These are phyloP conservation scores for Holothuria glaberrima DNA, from an alignment of 35 echinoderm and acorn worm species.

Conservation along the genomic window DNA sequence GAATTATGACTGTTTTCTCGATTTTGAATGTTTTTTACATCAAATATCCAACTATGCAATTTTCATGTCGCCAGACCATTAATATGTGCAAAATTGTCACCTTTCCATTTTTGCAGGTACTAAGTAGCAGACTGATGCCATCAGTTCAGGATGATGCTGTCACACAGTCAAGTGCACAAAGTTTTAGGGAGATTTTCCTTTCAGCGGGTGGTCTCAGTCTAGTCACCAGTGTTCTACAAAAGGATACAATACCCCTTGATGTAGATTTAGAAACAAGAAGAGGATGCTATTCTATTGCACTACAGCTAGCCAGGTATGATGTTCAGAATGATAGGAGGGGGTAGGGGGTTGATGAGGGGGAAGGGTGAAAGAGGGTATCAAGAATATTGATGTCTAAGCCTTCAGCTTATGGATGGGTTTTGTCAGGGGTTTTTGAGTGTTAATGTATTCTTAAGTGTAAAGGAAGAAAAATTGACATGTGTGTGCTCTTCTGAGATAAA, in stretches of 20 bases:
- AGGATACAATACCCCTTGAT: conserved; percentile 87
- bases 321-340: background rate
- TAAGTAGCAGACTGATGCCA: conserved; percentile 93
- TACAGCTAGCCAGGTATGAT: conserved; percentile 94
- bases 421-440: background rate
- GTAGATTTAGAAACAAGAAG: conserved; percentile 85
- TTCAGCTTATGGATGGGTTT: background rate
- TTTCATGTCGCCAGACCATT: no score
- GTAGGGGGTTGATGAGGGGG: background rate
- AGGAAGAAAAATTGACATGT: background rate
- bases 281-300: conserved; percentile 93
- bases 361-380: background rate
- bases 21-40: no score
- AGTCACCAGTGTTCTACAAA: conserved; percentile 84
- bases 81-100: no score
- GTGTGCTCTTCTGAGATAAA: no score
- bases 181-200: conserved; percentile 91
- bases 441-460: background rate
- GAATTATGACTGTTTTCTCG: no score
- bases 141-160: conserved; percentile 85
- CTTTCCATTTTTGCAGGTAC: conserved; percentile 46
- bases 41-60: no score
- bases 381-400: background rate
- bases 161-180: conserved; percentile 79
- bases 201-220: conserved; percentile 91